Evolutionary conservation across 2,888 invertebrate genomes (phyloP).

Genomic region (Orthosia cruda): DNA sequence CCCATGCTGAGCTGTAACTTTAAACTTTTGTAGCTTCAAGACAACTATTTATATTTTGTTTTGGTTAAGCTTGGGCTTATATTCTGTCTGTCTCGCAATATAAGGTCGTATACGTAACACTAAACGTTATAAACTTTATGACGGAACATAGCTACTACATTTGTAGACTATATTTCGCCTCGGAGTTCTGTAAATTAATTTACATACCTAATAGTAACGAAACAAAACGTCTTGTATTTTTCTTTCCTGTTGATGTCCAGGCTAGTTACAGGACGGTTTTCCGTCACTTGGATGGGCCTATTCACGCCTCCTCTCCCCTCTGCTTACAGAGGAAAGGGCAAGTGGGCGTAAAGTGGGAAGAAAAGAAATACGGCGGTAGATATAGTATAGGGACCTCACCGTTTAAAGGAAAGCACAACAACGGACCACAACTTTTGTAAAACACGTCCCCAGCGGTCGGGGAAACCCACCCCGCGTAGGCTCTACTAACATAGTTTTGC

Average conservation of each 20-base stretch:
- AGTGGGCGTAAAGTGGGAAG: too few relatives aligned
- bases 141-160: background rate
- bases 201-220: background rate
- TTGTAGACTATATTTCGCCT: background rate
- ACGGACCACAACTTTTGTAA: too few relatives aligned
- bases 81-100: background rate
- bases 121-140: background rate
- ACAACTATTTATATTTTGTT: slow-evolving; percentile 26
- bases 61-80: background rate
- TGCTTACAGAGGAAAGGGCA: too few relatives aligned
- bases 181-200: background rate
- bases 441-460: too few relatives aligned
- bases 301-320: too few relatives aligned
- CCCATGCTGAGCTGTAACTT: slow-evolving; percentile 22
- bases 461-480: too few relatives aligned
- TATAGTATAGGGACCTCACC: too few relatives aligned
- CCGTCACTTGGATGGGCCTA: too few relatives aligned
- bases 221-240: too few relatives aligned
- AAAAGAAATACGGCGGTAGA: too few relatives aligned
- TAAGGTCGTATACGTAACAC: background rate
- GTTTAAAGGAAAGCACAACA: too few relatives aligned
- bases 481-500: background rate
- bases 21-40: slow-evolving; percentile 17
- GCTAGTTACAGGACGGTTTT: too few relatives aligned
- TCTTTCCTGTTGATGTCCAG: background rate